Base-by-base conservation (phyloP, 2,797 vertebrate genomes). In the Neosalanx taihuensis region DNA sequence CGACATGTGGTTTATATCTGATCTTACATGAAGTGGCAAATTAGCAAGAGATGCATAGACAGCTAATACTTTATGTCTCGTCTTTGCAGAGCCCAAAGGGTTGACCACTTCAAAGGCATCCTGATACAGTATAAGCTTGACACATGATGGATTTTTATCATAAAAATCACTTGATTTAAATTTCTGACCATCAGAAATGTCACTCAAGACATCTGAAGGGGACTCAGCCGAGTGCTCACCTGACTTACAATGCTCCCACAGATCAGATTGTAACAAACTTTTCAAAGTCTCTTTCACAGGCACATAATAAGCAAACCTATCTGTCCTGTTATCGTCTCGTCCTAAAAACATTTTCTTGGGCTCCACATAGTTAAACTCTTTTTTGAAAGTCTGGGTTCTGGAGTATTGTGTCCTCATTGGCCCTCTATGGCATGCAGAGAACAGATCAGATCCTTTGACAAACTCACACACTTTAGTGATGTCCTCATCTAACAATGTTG, bases 401-500 rank as follows among this genome's bases (percentile, higher is more conserved):
- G 76, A 73, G n/a, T 78, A 76, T 20, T 69, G 61, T n/a, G 63
- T 81, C 65, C 69, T 57, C 67, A 72, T 23, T n/a, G 37, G 56
- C 15, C 51, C n/a, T 15, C 65, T 51, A 35, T 80, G 77, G 62
- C 60, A 57, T 10, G 63, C 35, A 65, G 75, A 78, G 30, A 82
- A 82, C 29, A 78, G 15, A 75, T 82, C 77, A 20, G 67, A 79
- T 12, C 75, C 72, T 7, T 61, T 72, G 0, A 78, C 30, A 37
- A 26, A 26, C 23, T 26, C 23, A 26, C 23, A 26, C 23, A 26
- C 23, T 26, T 26, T 26, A 26, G 23, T 26, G 23, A 26, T 26
- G 23, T 26, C 23, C 23, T 26, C 23, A 26, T 26, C 23, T 26
- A 26, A 26, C 23, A 26, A 26, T 26, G 23, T 26, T 26, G 23